Evolutionary conservation across 2,797 vertebrate species (phyloP), one percentile per base, ranked within the genome.

Genomic region (Paratrypauchen microcephalus): DNA sequence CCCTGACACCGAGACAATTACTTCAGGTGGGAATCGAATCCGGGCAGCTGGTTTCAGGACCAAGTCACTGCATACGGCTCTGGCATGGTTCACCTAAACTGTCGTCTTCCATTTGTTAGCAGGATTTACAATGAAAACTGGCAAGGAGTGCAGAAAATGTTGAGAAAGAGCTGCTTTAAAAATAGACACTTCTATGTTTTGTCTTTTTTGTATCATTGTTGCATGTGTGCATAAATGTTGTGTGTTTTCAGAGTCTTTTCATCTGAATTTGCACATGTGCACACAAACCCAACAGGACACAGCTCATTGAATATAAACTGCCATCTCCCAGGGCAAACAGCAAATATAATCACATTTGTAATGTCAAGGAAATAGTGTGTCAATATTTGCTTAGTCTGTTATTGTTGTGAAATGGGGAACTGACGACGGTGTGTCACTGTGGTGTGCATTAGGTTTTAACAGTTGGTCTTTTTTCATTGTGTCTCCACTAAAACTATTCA

Each of bases 301-400:
- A 84, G 74, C 69, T 80, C 70, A 86, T 87, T 89, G 80, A 89
- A 88, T 84, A 83, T 85, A 89, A 90, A 88, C 90, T 77, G 91
- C 84, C 87, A 81, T 79, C 79, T 86, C 86, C 83, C 56, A 83
- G 73, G 66, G 87, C 89, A 91, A 93, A 92, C 87, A 86, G 76
- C 75, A 87, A 86, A 90, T 87, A 90, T 86, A 91, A 90, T 91
- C 83, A 83, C 83, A 82, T 86, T 90, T 88, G 86, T 91, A 88
- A 90, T 90, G 86, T 86, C 82, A 87, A 86, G 86, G 83, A 89
- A 92, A 89, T 87, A 52, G 78, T 74, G 81, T 84, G 90, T 90
- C 91, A 93, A 93, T 93, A 93, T 93, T 93, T 92, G 84, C 86
- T 62, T 65, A 59, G 69, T 74, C 62, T 89, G 87, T 89, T 92